phyloP scores from a whole-genome alignment of 1,140 invertebrate species.

The Amyelois transitella region DNA sequence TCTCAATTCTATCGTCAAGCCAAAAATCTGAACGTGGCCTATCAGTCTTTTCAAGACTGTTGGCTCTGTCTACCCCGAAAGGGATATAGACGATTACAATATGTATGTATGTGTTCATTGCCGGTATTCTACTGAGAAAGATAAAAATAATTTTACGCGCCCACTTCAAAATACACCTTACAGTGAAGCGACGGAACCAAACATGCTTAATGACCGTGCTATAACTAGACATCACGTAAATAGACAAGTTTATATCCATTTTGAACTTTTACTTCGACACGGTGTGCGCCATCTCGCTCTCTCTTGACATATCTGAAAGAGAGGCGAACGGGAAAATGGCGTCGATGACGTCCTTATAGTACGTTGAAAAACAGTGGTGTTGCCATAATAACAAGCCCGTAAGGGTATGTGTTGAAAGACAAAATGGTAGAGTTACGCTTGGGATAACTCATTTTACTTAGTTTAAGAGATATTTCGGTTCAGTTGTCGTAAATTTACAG shows the following conservation, averaged over 20 bases:
- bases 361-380: constrained; percentile 16
- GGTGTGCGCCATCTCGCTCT: constrained; percentile 10
- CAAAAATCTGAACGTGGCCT: no score
- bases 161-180: constrained; percentile 13
- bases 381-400: constrained; percentile 22
- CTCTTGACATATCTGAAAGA: constrained; percentile 14
- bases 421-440: constrained; percentile 25
- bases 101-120: no score
- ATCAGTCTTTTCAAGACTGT: no score
- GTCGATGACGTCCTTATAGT: constrained; percentile 21
- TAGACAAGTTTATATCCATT: constrained; percentile 37
- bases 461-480: constrained; percentile 10
- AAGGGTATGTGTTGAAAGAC: constrained; percentile 34
- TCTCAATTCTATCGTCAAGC: no score
- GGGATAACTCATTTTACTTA: constrained; percentile 33
- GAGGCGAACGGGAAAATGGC: constrained; percentile 21
- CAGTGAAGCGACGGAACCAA: background rate
- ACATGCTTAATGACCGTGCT: constrained; percentile 14
- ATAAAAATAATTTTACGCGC: constrained; percentile 10
- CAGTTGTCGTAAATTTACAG: background rate
- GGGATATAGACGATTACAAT: no score
- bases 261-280: constrained; percentile 20
- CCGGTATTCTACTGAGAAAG: background rate
- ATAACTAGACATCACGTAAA: constrained; percentile 28
- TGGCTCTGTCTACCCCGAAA: no score